Conservation (phyloP, 2,888 invertebrate species). For the Dynastes tityus region DNA sequence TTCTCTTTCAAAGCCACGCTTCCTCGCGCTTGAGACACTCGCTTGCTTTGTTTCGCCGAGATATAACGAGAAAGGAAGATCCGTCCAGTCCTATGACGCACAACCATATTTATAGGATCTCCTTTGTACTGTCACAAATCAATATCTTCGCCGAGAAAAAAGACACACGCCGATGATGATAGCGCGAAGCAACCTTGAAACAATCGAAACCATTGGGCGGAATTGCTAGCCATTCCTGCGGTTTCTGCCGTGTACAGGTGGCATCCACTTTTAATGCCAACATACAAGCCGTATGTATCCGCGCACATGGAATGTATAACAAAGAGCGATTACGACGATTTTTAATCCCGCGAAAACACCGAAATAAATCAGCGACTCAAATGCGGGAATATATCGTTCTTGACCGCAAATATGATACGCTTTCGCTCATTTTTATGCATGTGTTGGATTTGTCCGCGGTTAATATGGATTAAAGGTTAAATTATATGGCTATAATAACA, state of each 20-base stretch:
- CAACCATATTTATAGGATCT: conserved; percentile 41
- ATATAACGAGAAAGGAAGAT: conserved; percentile 17
- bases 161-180: neutral
- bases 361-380: conserved; percentile 17
- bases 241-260: conserved; percentile 36
- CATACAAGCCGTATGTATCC: neutral
- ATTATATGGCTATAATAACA: neutral
- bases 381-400: neutral
- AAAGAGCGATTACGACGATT: conserved; percentile 2
- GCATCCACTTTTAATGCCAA: neutral
- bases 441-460: neutral
- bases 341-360: conserved; percentile 24
- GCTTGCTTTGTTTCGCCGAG: conserved; percentile 27
- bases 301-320: neutral
- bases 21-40: neutral
- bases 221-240: conserved; percentile 41
- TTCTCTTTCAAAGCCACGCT: neutral
- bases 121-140: conserved; percentile 45
- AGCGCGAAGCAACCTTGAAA: conserved; percentile 33
- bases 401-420: neutral
- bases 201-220: conserved; percentile 28
- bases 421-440: neutral
- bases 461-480: neutral
- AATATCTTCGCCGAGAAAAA: conserved; percentile 24
- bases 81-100: conserved; percentile 34